Conservation (phyloP, 2,797 vertebrate genomes). For the Artibeus lituratus region DNA sequence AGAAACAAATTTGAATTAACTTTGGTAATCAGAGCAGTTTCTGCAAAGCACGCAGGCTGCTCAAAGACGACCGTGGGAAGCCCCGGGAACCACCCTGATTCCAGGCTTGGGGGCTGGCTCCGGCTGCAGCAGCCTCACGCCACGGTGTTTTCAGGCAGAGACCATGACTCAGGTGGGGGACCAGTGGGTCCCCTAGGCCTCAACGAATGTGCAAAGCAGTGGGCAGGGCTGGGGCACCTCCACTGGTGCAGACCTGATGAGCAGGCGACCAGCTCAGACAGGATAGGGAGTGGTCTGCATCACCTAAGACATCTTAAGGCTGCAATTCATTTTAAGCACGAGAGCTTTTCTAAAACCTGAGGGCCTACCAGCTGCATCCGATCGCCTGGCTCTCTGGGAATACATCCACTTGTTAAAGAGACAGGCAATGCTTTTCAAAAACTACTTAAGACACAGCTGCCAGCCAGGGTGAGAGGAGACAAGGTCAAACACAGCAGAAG, state of each 20-base stretch:
- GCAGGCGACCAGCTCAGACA: neutral
- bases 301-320: neutral
- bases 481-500: fast-evolving
- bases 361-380: neutral
- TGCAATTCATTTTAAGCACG: fast-evolving
- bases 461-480: neutral
- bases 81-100: neutral
- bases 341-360: neutral
- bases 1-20: neutral
- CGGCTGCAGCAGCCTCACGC: fast-evolving
- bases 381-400: neutral
- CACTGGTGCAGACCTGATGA: too few relatives aligned
- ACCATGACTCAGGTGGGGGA: neutral
- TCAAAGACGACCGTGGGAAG: neutral
- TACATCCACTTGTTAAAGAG: neutral
- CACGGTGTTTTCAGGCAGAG: too few relatives aligned
- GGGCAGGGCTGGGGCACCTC: neutral
- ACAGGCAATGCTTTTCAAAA: neutral
- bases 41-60: neutral
- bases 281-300: fast-evolving
- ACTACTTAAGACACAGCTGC: neutral
- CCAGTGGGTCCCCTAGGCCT: neutral
- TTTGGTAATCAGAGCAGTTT: neutral
- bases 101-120: neutral
- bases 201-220: fast-evolving